Evolutionary conservation across 53 echinoderm and acorn worm genomes (phyloP).

Genomic region (Holothuria leucospilota): DNA sequence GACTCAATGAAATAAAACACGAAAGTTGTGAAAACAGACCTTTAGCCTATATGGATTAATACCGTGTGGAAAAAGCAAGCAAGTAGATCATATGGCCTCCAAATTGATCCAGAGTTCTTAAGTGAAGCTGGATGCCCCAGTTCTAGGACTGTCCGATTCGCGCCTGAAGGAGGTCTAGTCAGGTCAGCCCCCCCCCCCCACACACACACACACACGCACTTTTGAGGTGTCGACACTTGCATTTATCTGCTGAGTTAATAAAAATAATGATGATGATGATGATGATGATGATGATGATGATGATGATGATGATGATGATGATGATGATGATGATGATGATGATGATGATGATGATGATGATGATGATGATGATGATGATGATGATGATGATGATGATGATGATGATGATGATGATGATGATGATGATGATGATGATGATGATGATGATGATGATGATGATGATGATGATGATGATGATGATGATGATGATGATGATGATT

Average conservation of each 20-base stretch:
- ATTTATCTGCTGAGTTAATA: not conserved
- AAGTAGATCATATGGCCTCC: too few relatives aligned
- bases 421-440: constrained; percentile 49
- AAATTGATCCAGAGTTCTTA: too few relatives aligned
- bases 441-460: constrained; percentile 48
- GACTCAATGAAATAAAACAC: too few relatives aligned
- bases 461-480: constrained; percentile 38
- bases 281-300: constrained; percentile 52
- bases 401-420: constrained; percentile 32
- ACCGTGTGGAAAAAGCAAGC: too few relatives aligned
- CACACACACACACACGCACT: too few relatives aligned
- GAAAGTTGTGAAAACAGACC: too few relatives aligned
- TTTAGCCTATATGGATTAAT: too few relatives aligned
- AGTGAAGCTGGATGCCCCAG: too few relatives aligned
- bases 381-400: constrained; percentile 19
- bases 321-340: constrained; percentile 37
- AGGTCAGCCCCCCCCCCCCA: not conserved
- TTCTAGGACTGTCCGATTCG: too few relatives aligned
- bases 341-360: constrained; percentile 33
- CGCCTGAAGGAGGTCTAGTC: not conserved
- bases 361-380: constrained; percentile 34
- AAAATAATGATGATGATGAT: constrained; percentile 45
- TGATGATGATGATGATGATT: constrained; percentile 10
- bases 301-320: constrained; percentile 54
- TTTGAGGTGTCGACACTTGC: not conserved